A percentile compares a stretch with the other conserved stretches of the same genome.
Evolutionary conservation across 2,797 vertebrate species (phyloP).

Genomic region (Spondyliosoma cantharus): DNA sequence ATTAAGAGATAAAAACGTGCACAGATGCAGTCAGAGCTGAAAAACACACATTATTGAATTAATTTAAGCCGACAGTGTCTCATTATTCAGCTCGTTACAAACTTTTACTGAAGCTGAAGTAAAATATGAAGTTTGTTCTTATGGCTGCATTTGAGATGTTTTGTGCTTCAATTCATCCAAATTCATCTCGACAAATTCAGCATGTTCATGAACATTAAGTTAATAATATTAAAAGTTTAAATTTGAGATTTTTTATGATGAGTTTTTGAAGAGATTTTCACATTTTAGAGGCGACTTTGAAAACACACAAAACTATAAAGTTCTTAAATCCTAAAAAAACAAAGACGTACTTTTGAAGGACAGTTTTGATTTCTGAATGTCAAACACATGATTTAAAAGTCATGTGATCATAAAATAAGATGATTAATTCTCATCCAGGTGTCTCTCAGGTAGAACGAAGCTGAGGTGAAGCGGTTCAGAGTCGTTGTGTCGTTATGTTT

Average conservation of each 20-base stretch:
- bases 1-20: background rate
- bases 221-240: too few species aligned
- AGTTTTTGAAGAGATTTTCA: background rate
- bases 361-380: background rate
- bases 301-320: too few species aligned
- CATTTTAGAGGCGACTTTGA: background rate
- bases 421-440: too few species aligned
- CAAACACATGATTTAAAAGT: background rate
- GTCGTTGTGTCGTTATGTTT: background rate
- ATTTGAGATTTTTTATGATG: too few species aligned
- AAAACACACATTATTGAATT: background rate
- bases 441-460: slow-evolving; percentile 2
- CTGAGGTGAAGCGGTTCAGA: background rate
- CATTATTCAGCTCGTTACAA: background rate
- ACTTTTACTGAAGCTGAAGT: background rate
- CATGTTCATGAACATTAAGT: background rate
- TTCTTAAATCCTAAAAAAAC: too few species aligned
- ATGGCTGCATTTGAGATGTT: background rate
- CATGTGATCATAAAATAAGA: too few species aligned
- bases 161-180: background rate
- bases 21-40: background rate
- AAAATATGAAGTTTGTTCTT: background rate
- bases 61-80: background rate
- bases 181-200: background rate
- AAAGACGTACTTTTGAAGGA: too few species aligned